Evolutionary conservation across 2,797 vertebrate species (phyloP).

Genomic region (Bufotes viridis): DNA sequence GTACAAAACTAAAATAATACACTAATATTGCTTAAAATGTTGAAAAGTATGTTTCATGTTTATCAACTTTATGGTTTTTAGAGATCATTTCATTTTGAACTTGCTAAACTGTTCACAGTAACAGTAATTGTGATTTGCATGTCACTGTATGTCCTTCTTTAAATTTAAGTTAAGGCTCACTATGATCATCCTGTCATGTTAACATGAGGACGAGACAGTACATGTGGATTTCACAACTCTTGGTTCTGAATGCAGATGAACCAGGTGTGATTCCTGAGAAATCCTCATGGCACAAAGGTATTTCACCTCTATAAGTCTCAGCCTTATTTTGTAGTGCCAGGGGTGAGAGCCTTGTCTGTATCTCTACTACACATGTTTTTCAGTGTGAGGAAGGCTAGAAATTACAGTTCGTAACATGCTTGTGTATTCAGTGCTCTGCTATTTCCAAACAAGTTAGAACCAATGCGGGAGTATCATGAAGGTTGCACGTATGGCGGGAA

Average conservation of each 20-base stretch:
- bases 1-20: too few species aligned
- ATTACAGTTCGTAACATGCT: constrained; percentile 31
- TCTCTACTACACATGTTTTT: constrained; percentile 38
- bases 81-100: too few species aligned
- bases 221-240: constrained; percentile 22
- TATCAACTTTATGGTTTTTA: too few species aligned
- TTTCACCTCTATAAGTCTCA: constrained; percentile 19
- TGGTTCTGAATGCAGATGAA: neutral
- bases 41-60: too few species aligned
- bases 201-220: constrained; percentile 12
- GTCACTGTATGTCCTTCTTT: neutral
- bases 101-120: too few species aligned
- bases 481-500: constrained; percentile 22
- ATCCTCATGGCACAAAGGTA: constrained; percentile 2
- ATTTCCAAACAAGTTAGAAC: constrained; percentile 57
- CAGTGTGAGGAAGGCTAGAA: neutral
- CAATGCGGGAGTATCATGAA: constrained; percentile 15
- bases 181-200: neutral
- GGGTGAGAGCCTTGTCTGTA: neutral
- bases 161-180: too few species aligned
- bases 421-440: constrained; percentile 48
- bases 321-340: neutral
- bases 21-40: too few species aligned
- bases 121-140: too few species aligned
- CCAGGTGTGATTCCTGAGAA: constrained; percentile 5